Base-by-base conservation (phyloP, 1,140 invertebrate genomes). In the Caenorhabditis latens region DNA sequence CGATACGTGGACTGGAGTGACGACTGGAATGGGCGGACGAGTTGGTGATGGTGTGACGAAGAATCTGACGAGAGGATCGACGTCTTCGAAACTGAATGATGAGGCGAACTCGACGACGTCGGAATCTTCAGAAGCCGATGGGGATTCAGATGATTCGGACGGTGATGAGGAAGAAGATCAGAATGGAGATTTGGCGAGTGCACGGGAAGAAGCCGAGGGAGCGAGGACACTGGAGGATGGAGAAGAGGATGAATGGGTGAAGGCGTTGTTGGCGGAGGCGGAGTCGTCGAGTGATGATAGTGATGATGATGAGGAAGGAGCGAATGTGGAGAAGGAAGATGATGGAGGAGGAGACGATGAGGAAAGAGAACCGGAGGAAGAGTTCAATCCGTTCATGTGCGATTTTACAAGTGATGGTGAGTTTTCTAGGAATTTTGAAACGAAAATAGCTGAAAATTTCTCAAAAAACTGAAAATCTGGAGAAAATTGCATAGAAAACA, bases 371-470 rank as follows among this genome's bases (percentile, higher is more conserved):
- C 46, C 48, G 4, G 86, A 88, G 2, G 84, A 90, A 50, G 91
- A 92, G 58, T 87, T 92, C 50, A 91, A 92, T 84, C 90, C 92
- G 16, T 92, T 92, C 55, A 84, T 63, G 46, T 71, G 86, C 53
- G 91, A 92, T 82, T 92, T 92, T 61, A 75, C 91, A 8, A 84
- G 65, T 21, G 46, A 50, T 46, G 32, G 87, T 90, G 82, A 42
- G 84, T 87, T 90, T 82, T 63, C 21, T 14, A 4, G 14, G 14
- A 0, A 1, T 32, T 32, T 32, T 32, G 32, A 32, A 32, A 32
- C 11, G 19, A n/a, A 58, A 58, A 16, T 19, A 8, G 0, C 19
- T 19, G 4, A 58, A 58, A 58, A 58, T 32, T 32, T 32, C 32
- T 32, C 32, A n/a, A n/a, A n/a, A n/a, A n/a, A n/a, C n/a, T n/a